Conservation (phyloP, 1,140 invertebrate species). For the Penaeus japonicus region DNA sequence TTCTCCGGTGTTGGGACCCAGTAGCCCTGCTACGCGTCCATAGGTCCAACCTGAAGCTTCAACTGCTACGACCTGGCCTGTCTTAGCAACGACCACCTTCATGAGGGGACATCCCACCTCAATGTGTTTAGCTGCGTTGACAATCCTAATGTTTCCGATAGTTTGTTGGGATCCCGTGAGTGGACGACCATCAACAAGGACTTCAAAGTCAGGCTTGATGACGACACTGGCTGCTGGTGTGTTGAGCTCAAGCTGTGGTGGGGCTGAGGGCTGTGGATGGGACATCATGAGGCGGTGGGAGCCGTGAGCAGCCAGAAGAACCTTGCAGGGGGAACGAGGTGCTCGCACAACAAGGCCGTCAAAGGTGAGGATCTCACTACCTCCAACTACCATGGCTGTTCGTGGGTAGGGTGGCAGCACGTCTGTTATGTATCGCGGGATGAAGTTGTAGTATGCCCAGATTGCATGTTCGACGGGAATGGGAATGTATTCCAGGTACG, state of each 20-base stretch:
- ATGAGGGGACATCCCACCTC: background rate
- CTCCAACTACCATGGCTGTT: background rate
- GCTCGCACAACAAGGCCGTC: background rate
- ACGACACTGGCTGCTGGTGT: background rate
- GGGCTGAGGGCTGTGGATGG: background rate
- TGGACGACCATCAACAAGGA: no score
- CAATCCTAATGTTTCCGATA: no score
- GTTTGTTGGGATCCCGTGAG: no score
- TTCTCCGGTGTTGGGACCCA: constrained; percentile 22
- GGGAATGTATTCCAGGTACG: no score
- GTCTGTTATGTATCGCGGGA: no score
- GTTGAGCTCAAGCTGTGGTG: background rate
- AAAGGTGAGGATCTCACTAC: background rate
- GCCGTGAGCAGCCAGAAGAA: background rate
- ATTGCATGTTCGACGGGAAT: no score
- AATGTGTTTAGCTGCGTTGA: background rate
- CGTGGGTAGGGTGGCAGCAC: background rate
- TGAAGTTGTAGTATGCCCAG: no score
- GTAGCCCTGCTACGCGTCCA: constrained; percentile 22
- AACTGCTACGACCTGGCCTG: background rate
- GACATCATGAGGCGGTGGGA: background rate
- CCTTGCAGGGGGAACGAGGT: background rate
- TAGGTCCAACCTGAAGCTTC: constrained; percentile 36
- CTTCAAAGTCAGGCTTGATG: background rate
- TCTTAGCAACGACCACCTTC: background rate